These are phyloP conservation scores for Xestia rhomboidea DNA, from an alignment of 2,888 invertebrate genomes.

Conservation along the genomic window DNA sequence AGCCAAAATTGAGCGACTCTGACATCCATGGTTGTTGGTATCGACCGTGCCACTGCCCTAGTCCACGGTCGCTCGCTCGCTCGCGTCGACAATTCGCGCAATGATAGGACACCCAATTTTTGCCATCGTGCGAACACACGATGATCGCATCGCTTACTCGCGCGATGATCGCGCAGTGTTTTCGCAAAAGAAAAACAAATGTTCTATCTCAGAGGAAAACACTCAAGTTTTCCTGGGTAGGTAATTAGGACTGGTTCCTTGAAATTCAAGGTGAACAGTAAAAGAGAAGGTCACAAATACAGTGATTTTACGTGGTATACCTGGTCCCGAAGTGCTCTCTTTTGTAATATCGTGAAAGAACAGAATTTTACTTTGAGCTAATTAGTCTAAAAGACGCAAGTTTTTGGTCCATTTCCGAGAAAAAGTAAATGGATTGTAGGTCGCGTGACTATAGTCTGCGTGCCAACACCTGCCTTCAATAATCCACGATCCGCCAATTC, in stretches of 20 bases:
- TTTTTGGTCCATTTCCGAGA: neutral
- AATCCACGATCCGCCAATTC: slow-evolving; percentile 48
- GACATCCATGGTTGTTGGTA: too few relatives aligned
- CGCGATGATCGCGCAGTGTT: too few relatives aligned
- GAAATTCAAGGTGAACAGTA: slow-evolving; percentile 28
- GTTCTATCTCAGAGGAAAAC: slow-evolving; percentile 30
- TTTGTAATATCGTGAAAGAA: neutral
- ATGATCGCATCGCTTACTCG: too few relatives aligned
- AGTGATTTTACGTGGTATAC: neutral
- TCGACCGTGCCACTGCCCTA: too few relatives aligned
- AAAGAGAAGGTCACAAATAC: neutral
- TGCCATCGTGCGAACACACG: too few relatives aligned
- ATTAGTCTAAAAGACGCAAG: neutral
- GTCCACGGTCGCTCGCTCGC: too few relatives aligned
- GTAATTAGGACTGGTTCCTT: slow-evolving; percentile 28
- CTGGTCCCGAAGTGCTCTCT: neutral
- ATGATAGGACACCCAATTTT: too few relatives aligned
- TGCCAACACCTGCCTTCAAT: slow-evolving; percentile 39
- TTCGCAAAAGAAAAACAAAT: neutral
- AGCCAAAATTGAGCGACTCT: too few relatives aligned
- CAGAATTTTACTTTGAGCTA: neutral
- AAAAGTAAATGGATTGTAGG: neutral
- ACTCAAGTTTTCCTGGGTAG: slow-evolving; percentile 16
- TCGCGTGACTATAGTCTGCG: slow-evolving; percentile 38
- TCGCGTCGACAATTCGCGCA: too few relatives aligned